Evolutionary conservation across 2,113 vertebrate species (phyloP).

Genomic region (Euleptes europaea): DNA sequence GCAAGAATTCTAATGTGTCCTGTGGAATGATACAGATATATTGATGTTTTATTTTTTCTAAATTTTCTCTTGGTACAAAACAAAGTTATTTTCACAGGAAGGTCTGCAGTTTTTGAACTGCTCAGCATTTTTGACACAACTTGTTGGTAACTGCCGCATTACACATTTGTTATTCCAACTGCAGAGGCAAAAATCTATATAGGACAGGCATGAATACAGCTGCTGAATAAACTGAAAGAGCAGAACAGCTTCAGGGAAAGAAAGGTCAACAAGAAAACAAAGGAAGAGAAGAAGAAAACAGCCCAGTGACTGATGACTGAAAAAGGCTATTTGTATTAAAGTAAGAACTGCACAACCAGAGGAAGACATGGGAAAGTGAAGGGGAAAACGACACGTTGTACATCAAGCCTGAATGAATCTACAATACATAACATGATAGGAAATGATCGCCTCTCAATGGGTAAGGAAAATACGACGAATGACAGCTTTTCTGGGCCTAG

Average conservation of each 20-base stretch:
- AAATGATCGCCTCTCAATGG: not conserved
- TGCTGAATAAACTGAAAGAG: slow-evolving; percentile 7
- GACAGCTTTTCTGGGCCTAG: not conserved
- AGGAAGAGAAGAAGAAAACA: not conserved
- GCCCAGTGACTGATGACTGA: not conserved
- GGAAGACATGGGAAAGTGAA: not conserved
- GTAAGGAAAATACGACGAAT: not conserved
- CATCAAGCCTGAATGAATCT: not conserved
- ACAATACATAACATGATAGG: not conserved
- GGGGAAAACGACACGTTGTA: not conserved
- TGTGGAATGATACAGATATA: slow-evolving; percentile 24
- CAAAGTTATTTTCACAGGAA: not conserved
- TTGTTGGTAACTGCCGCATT: not conserved
- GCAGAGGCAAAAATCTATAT: not conserved
- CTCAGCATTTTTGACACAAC: not conserved
- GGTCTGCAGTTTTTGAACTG: not conserved
- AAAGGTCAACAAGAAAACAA: slow-evolving; percentile 19
- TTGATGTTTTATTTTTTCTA: not conserved
- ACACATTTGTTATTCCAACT: not conserved
- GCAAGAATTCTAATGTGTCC: not conserved
- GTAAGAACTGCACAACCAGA: not conserved
- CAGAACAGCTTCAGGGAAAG: not conserved
- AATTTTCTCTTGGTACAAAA: not conserved
- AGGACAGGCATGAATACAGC: not conserved
- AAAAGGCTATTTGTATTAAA: slow-evolving; percentile 15